Evolutionary conservation across 2,113 vertebrate species (phyloP).

Genomic region (Hucho hucho): DNA sequence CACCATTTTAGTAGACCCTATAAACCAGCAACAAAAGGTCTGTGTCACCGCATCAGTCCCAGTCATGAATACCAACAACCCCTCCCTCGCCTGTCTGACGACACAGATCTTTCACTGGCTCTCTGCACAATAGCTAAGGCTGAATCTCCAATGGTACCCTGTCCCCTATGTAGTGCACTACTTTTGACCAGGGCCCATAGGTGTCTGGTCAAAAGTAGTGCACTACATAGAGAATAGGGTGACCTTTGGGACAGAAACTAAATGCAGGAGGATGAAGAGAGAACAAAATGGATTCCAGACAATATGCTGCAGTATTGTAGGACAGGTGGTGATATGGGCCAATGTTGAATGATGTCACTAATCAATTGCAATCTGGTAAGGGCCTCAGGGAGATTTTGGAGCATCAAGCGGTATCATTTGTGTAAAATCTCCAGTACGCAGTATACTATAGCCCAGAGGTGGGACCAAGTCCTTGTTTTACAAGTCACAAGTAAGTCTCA

Average conservation of each 20-base stretch:
- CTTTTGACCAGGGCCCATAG: no score
- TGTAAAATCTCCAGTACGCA: no score
- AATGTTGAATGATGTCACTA: background rate
- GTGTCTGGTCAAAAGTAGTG: no score
- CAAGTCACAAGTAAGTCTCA: no score
- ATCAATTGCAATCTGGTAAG: conserved; percentile 5
- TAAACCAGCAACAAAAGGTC: conserved; percentile 42
- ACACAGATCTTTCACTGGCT: background rate
- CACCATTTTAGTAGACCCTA: conserved; percentile 33
- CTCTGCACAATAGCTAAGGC: background rate
- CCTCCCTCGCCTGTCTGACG: conserved; percentile 23
- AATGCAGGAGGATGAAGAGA: conserved; percentile 13
- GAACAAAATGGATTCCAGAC: background rate
- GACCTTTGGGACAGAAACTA: conserved; percentile 15
- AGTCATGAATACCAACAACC: conserved; percentile 62
- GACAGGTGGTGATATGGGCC: conserved; percentile 5
- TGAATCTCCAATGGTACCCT: no score
- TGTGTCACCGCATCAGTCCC: conserved; percentile 47
- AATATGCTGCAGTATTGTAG: background rate
- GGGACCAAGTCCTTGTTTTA: no score
- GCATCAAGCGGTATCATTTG: no score
- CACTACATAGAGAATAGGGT: background rate
- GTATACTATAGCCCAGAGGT: no score
- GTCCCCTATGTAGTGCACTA: background rate
- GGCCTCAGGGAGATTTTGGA: background rate